Base-by-base conservation (phyloP, 2,888 invertebrate genomes). In the Hypercompe scribonia region DNA sequence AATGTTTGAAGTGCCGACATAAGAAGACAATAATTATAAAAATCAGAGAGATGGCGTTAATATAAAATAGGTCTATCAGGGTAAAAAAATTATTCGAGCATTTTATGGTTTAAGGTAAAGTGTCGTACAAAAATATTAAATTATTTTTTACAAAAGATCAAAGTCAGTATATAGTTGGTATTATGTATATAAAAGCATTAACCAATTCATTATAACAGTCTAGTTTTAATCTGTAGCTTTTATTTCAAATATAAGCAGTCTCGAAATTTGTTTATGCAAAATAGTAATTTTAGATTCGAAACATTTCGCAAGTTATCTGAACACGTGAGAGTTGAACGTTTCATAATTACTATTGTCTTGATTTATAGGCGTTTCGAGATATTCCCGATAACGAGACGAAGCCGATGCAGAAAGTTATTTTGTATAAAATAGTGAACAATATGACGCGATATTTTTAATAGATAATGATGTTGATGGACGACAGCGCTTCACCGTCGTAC, bases 401-500 rank as follows among this genome's bases (percentile, higher is more conserved):
- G 82, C 81, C 88, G 86, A 87, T 87, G 89, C 89, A 88, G 91
- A 94, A 93, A 93, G 93, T 93, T 90, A 92, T 90, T 93, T 94
- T 93, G 90, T 92, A 93, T 93, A 93, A 93, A 94, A 94, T 93
- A 94, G 93, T 90, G 91, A 94, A 95, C 94, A 95, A 95, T 94
- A 94, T 95, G 95, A 95, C 93, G 93, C 90, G 94, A 95, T 95
- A 94, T 94, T 95, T 95, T 95, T 95, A 94, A 94, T 94, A 95
- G 95, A 95, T 95, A 95, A 94, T 93, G 92, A 94, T 93, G 92
- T 93, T 95, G 95, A 95, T 94, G 94, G 90, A 94, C 93, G 95
- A 94, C 94, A 92, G 90, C 90, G 89, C 81, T 87, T 88, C 88
- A 86, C 90, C 81, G 84, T 67, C 68, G 69, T 64, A 79, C 84